Percentiles rank a stretch among this genome's conserved stretches.
Evolutionary conservation across 2,113 vertebrate genomes (phyloP).

Genomic region (Poicephalus meyeri): DNA sequence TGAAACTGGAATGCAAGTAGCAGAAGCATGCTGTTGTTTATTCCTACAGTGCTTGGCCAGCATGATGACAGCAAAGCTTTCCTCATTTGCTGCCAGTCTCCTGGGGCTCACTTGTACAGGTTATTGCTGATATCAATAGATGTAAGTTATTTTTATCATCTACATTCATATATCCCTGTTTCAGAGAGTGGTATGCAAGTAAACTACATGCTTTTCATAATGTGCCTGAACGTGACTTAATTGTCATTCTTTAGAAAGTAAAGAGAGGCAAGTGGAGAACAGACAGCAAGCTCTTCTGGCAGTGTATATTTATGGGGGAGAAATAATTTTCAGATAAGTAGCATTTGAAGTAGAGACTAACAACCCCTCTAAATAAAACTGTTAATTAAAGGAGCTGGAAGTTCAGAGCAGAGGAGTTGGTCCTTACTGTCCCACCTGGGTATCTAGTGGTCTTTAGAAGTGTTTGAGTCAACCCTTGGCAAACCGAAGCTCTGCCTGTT

Average conservation of each 20-base stretch:
- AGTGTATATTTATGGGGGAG: background rate
- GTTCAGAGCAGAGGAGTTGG: background rate
- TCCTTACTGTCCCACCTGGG: background rate
- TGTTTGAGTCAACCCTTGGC: background rate
- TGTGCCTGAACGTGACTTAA: background rate
- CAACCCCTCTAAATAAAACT: background rate
- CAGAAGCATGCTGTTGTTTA: background rate
- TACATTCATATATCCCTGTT: background rate
- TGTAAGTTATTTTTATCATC: background rate
- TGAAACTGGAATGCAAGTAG: background rate
- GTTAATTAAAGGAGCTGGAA: background rate
- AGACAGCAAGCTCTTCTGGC: background rate
- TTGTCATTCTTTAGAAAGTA: background rate
- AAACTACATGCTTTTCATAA: background rate
- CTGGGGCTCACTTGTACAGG: background rate
- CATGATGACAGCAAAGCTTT: background rate
- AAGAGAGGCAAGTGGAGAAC: background rate
- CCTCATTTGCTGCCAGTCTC: background rate
- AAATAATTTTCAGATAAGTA: background rate
- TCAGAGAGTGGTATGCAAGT: background rate
- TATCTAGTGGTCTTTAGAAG: background rate
- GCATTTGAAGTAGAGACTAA: background rate
- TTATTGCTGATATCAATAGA: background rate
- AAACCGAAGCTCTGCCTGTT: accelerated
- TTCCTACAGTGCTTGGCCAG: background rate